Conservation (phyloP, 1,140 invertebrate genomes). For the Hyles euphorbiae region DNA sequence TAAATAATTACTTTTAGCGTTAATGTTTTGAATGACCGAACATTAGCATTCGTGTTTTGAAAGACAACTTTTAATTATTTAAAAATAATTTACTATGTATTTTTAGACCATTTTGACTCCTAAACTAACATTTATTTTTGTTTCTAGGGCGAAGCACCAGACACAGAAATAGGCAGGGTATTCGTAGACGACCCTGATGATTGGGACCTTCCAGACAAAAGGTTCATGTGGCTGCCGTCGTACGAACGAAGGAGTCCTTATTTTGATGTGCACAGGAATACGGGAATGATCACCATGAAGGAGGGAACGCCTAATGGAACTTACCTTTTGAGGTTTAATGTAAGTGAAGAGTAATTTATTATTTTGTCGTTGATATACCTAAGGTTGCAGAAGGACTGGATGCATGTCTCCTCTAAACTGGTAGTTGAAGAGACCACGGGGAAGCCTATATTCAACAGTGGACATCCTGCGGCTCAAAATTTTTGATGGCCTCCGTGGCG, state of each 20-base stretch:
- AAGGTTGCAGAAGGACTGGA: too few relatives aligned
- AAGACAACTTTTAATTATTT: too few relatives aligned
- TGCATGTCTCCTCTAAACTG: too few relatives aligned
- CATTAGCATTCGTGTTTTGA: too few relatives aligned
- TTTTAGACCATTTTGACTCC: too few relatives aligned
- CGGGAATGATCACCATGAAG: constrained; percentile 90
- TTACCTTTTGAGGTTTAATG: constrained; percentile 83
- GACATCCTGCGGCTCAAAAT: too few relatives aligned
- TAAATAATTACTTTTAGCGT: too few relatives aligned
- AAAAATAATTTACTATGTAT: too few relatives aligned
- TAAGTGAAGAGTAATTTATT: constrained; percentile 59
- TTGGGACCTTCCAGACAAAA: constrained; percentile 94
- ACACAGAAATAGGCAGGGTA: constrained; percentile 90
- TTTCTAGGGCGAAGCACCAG: constrained; percentile 79
- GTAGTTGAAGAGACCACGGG: too few relatives aligned
- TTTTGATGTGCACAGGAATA: constrained; percentile 82
- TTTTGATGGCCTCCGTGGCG: too few relatives aligned
- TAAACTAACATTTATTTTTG: constrained; percentile 13
- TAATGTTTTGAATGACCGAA: too few relatives aligned
- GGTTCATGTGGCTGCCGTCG: constrained; percentile 81
- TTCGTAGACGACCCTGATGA: constrained; percentile 95
- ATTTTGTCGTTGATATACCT: not conserved
- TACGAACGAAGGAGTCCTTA: constrained; percentile 73
- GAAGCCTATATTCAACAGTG: too few relatives aligned
- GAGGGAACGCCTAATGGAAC: constrained; percentile 81